Base-by-base conservation (phyloP, 1,140 invertebrate species). In the Drosophila nigrodunni region DNA sequence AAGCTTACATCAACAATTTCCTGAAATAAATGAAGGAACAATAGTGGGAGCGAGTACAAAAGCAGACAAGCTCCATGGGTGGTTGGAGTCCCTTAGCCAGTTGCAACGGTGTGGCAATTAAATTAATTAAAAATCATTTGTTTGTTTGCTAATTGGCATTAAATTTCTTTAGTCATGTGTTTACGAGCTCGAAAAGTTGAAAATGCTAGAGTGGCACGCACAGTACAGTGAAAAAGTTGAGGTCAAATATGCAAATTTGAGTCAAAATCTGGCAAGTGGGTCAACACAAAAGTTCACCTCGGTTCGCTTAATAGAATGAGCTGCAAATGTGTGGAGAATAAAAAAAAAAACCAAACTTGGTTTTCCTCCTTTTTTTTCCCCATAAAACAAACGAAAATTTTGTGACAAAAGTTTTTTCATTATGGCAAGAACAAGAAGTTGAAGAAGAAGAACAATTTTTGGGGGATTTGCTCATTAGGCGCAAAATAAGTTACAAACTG, bases 61-160 rank as follows among this genome's bases (percentile, higher is more conserved):
- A 50, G n/a, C 10, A 18, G 13, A 34, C 21, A 35, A 10, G 15
- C 43, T 4, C 58, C 39, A 8, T 47, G 37, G 2, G 44, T 15
- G 37, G 41, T 50, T 13, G n/a, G 64, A 11, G 37, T 30, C 18
- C 18, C 0, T 21, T 21, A 21, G 18, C 18, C 18, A 21, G 13
- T 8, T 30, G 25, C 25, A 30, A 30, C 25, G 25, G 58, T 49
- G 64, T 64, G 59, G 35, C 80, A 80, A 87, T 87, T 87, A 88
- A 83, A 78, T 83, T 74, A 87, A 83, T 80, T 62, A 69, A 87
- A 87, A 88, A 57, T 78, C 83, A 59, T 55, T 62, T 77, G 52
- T 65, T 80, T 74, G 64, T 73, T 66, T 80, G 71, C 52, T 77
- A 76, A 86, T 76, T 81, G 83, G 60, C 73, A 73, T 88, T 87